Percentiles rank a stretch among this genome's conserved stretches.
phyloP scores from a whole-genome alignment of 2,797 vertebrate species.

The Anisognathus igniventris region DNA sequence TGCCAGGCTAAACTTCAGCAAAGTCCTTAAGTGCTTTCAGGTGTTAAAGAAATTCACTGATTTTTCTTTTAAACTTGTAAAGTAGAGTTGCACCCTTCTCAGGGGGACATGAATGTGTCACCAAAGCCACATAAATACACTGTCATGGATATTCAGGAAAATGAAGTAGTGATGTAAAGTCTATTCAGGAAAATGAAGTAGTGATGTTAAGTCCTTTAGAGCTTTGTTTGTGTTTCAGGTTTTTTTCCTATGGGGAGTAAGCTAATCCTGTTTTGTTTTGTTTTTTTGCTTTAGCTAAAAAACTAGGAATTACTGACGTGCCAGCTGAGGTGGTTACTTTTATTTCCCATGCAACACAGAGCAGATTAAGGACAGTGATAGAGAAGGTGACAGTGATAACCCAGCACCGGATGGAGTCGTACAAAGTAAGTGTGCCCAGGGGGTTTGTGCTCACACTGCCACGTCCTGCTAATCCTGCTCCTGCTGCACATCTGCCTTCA shows the following conservation, averaged over 20 bases:
- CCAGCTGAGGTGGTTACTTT: slow-evolving; percentile 84
- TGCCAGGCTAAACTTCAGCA: not conserved
- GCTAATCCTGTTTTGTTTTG: slow-evolving; percentile 32
- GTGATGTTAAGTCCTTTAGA: not conserved
- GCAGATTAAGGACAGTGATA: slow-evolving; percentile 80
- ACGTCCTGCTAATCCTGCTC: not conserved
- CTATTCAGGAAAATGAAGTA: not conserved
- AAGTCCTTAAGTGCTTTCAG: not conserved
- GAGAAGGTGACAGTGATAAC: slow-evolving; percentile 86
- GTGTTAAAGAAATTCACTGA: not conserved
- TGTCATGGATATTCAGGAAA: not conserved
- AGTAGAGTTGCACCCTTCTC: not conserved
- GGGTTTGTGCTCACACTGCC: not conserved
- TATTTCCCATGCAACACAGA: slow-evolving; percentile 86
- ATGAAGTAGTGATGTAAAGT: not conserved
- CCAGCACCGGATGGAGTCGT: slow-evolving; percentile 84
- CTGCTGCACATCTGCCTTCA: no score
- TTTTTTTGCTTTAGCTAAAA: slow-evolving; percentile 74
- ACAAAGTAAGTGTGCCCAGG: slow-evolving; percentile 75
- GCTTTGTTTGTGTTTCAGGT: not conserved
- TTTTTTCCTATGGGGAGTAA: not conserved
- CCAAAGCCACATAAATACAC: not conserved
- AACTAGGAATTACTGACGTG: slow-evolving; percentile 85
- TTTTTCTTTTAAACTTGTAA: not conserved
- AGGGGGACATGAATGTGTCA: not conserved